These are phyloP conservation scores for Hystrix brachyura DNA, from an alignment of 2,113 vertebrate genomes.

Conservation along the genomic window DNA sequence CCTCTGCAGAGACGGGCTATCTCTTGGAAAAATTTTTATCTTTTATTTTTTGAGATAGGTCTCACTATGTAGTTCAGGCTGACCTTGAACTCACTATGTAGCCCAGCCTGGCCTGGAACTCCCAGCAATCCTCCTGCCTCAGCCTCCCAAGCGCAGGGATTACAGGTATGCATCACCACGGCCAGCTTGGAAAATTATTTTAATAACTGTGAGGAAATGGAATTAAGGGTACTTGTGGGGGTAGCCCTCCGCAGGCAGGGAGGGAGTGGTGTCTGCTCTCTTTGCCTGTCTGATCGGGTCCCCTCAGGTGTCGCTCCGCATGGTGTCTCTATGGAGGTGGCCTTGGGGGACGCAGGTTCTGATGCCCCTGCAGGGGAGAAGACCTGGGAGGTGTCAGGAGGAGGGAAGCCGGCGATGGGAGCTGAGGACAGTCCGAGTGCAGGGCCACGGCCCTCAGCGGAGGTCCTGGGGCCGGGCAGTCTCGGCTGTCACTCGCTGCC, in stretches of 20 bases:
- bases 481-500: not conserved
- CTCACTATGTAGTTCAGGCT: not conserved
- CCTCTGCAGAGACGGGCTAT: not conserved
- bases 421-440: not conserved
- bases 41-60: not conserved
- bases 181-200: constrained; percentile 48
- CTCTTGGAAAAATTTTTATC: not conserved
- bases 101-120: not conserved
- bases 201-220: constrained; percentile 59
- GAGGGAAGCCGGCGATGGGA: not conserved
- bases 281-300: not conserved
- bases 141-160: not conserved
- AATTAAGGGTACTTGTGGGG: not conserved
- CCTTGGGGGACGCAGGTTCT: not conserved
- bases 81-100: not conserved
- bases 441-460: not conserved
- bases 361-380: not conserved
- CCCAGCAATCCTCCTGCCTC: not conserved
- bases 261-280: not conserved
- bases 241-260: not conserved
- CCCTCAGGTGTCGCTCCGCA: not conserved
- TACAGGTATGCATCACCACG: not conserved
- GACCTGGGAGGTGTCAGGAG: not conserved
- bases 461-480: not conserved
- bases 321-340: not conserved